Evolutionary conservation across 2,113 vertebrate genomes (phyloP), one percentile per base, ranked within the genome.

Genomic region (Donacobius atricapilla): DNA sequence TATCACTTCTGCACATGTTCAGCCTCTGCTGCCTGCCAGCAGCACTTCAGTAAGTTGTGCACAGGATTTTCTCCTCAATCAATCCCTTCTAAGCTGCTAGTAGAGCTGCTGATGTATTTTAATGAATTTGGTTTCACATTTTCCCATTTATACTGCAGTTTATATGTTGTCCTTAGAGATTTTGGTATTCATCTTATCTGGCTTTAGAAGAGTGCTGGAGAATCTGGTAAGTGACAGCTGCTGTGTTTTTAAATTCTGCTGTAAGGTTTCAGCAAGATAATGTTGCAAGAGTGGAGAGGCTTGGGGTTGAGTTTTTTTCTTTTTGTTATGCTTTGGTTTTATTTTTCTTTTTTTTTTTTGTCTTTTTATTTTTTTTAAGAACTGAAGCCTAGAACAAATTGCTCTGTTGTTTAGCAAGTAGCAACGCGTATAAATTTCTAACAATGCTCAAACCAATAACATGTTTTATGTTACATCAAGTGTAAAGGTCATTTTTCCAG

Each of bases 131-230:
- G 54, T 92, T 94, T 93, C 95, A 87, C 88, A 87, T 90, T 93
- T 96, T 89, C 63, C 77, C 91, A 89, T 94, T 97, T 93, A 92
- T 93, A 58, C 93, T 94, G 85, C 64, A 89, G 83, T 96, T 96
- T 96, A 94, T 96, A 88, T 45, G 64, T 65, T 75, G 72, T 94
- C 94, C 93, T 90, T 51, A 48, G 96, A 95, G 95, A 89, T 80
- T 96, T 93, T 93, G 90, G 56, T 96, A 90, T 96, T 96, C 95
- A 90, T 97, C 88, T 93, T 94, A 90, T 89, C 90, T 94, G 71
- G 85, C 84, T 94, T 94, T 86, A 88, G 88, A 94, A 70, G 80
- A 83, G 64, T 83, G n/a, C 76, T 94, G 79, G 79, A 90, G 83
- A 94, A 94, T 65, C 78, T 91, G 58, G 87, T 77, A 97, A 95